phyloP scores from a whole-genome alignment of 1,140 invertebrate species.

The Drosophila azteca region DNA sequence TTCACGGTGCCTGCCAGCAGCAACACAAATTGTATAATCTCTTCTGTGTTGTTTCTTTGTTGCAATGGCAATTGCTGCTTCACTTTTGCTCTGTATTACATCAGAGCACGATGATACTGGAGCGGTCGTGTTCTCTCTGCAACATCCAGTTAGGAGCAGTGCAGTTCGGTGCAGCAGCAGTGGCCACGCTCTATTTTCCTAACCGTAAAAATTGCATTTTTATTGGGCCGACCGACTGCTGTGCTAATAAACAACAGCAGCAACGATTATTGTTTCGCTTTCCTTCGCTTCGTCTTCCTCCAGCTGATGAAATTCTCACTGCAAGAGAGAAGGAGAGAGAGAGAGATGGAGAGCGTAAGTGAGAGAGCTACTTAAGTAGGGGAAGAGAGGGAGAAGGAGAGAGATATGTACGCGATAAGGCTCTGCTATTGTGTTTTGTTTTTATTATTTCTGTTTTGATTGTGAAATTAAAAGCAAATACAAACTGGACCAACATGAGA shows the following conservation, averaged over 20 bases:
- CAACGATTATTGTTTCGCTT: not conserved
- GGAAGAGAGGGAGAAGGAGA: not conserved
- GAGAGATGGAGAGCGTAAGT: conserved; percentile 15
- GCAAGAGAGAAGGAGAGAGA: conserved; percentile 15
- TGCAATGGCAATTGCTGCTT: conserved; percentile 54
- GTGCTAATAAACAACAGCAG: conserved; percentile 48
- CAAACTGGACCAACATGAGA: conserved; percentile 52
- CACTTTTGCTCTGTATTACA: conserved; percentile 74
- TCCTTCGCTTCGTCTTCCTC: not conserved
- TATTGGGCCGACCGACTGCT: conserved; percentile 48
- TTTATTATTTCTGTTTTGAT: conserved; percentile 55
- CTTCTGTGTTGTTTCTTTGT: conserved; percentile 32
- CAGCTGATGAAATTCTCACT: conserved; percentile 50
- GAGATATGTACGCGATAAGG: conserved; percentile 40
- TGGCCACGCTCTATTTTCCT: conserved; percentile 71
- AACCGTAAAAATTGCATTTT: conserved; percentile 71
- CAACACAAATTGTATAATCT: conserved; percentile 74
- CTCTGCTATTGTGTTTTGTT: conserved; percentile 13
- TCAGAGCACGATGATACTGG: conserved; percentile 45
- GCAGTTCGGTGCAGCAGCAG: conserved; percentile 3
- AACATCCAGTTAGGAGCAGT: conserved; percentile 45
- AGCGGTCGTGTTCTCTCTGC: conserved; percentile 55
- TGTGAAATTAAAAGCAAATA: conserved; percentile 79
- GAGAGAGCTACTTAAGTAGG: conserved; percentile 3
- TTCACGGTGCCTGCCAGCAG: conserved; percentile 46